A percentile compares a stretch with the other conserved stretches of the same genome.
phyloP scores from a whole-genome alignment of 2,113 vertebrate genomes.

The Chaetops frenatus region DNA sequence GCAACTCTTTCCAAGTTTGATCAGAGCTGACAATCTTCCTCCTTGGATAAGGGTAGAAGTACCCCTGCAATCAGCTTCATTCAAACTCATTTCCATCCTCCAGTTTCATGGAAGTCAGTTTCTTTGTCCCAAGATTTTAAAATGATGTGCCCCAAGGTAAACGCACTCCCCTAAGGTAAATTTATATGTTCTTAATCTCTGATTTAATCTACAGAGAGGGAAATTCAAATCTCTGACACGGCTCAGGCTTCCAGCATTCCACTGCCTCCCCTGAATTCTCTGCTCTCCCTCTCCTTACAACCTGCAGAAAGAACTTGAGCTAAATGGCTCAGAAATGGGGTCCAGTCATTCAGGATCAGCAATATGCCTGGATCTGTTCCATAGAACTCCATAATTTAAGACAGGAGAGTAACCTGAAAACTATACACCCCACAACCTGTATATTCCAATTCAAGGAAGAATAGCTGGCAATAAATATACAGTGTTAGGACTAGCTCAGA shows the following conservation, averaged over 20 bases:
- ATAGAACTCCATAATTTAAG: background rate
- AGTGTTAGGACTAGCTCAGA: background rate
- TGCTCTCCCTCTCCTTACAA: fast-evolving
- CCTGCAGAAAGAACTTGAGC: fast-evolving
- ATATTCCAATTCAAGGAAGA: background rate
- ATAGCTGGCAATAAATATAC: background rate
- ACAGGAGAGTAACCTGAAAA: background rate
- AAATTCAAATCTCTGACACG: background rate
- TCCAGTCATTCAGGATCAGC: background rate
- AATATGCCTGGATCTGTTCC: background rate
- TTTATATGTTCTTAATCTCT: background rate
- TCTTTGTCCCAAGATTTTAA: background rate
- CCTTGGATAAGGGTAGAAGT: background rate
- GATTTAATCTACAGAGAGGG: background rate
- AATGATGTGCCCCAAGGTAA: background rate
- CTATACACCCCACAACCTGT: background rate
- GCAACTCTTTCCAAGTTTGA: background rate
- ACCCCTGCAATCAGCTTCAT: background rate
- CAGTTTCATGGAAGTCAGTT: background rate
- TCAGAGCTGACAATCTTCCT: background rate
- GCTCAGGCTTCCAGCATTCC: background rate
- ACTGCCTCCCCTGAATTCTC: fast-evolving
- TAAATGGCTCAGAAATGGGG: background rate
- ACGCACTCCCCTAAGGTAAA: background rate
- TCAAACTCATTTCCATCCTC: background rate